These are phyloP conservation scores for Coreius guichenoti DNA, from an alignment of 2,797 vertebrate genomes.

Conservation along the genomic window DNA sequence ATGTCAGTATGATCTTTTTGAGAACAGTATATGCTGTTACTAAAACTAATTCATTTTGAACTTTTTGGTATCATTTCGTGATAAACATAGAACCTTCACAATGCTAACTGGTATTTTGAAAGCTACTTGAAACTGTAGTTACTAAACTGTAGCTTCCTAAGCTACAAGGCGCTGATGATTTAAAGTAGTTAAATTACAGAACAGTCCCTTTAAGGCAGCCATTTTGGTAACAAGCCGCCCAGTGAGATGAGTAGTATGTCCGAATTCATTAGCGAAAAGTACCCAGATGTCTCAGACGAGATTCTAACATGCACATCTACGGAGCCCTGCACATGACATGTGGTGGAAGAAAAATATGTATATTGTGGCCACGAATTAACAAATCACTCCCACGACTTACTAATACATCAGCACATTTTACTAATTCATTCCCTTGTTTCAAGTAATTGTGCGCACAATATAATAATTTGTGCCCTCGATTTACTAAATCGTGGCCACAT, in stretches of 20 bases:
- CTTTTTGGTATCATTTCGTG: background rate
- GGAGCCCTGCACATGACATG: too few species aligned
- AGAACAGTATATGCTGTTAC: slow-evolving; percentile 8
- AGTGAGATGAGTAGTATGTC: background rate
- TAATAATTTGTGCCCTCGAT: too few species aligned
- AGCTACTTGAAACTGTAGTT: background rate
- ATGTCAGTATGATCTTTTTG: slow-evolving; percentile 6
- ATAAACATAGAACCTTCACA: background rate
- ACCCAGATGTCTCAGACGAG: too few species aligned
- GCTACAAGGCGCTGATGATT: background rate
- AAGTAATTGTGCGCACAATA: too few species aligned
- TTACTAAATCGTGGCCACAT: too few species aligned
- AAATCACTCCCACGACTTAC: too few species aligned
- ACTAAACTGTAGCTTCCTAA: background rate
- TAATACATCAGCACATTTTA: too few species aligned
- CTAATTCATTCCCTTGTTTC: too few species aligned
- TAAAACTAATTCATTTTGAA: background rate
- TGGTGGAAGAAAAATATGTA: too few species aligned
- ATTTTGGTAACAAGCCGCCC: background rate
- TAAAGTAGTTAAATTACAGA: background rate
- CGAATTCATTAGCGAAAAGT: too few species aligned
- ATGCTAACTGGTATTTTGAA: background rate
- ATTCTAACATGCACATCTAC: too few species aligned
- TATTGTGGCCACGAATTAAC: too few species aligned
- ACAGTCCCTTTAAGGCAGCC: background rate